Base-by-base conservation (phyloP, 1,140 invertebrate species). In the Euwallacea fornicatus region DNA sequence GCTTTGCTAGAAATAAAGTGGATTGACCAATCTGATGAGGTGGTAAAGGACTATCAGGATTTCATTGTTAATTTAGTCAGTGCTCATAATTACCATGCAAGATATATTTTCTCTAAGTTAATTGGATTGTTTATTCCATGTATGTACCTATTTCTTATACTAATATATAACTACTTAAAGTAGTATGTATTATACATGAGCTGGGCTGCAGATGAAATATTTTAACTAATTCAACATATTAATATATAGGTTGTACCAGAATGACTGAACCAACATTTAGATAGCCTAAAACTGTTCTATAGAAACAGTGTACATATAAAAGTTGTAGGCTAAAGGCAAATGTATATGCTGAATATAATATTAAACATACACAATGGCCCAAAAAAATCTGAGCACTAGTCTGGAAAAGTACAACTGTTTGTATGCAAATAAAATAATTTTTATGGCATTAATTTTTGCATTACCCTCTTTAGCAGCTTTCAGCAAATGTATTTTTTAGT, bases 51-150 rank as follows among this genome's bases (percentile, higher is more conserved):
- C 50, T 91, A 87, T 76, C 84, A 86, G 73, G 83, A 83, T 59
- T 90, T 90, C 77, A 74, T 89, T 15, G 79, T 87, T 61, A 87
- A 90, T 81, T 80, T 91, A 66, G 82, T 89, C 68, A 85, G 85
- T 66, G 84, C 86, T 13, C 88, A 90, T 65, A 86, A 84, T 73
- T 84, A 86, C 77, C 86, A 90, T 79, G 83, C 85, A 58, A 85
- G 85, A 74, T 81, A 83, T 73, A 84, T 86, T 6, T 83, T 90
- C 66, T 82, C 84, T 64, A 86, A 84, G 73, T 81, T 90, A 58
- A 82, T 90, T 44, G 67, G 78, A 46, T 77, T 83, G 53, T 89
- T 89, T 81, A 83, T 84, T 75, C 82, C 84, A 73, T 78, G 85
- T 86, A 79, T 79, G 77, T 64, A 66, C 42, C 8, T 59, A 72